These are phyloP conservation scores for Papilio polytes DNA, from an alignment of 1,140 invertebrate genomes.

Conservation along the genomic window DNA sequence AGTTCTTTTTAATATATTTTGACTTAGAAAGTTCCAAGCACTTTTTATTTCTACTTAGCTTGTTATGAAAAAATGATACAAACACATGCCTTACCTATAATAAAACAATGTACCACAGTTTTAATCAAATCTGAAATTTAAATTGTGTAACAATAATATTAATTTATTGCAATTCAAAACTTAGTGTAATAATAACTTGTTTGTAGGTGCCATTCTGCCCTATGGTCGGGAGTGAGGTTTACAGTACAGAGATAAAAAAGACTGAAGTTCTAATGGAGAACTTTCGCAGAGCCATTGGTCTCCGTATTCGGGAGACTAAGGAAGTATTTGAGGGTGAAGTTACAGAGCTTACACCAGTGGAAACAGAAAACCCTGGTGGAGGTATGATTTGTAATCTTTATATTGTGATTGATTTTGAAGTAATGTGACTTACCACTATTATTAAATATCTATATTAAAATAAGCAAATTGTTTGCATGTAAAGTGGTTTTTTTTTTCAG, in stretches of 20 bases:
- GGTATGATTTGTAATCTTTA: conserved; percentile 81
- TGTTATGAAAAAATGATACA: too few species aligned
- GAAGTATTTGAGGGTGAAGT: conserved; percentile 99
- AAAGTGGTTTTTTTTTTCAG: conserved; percentile 74
- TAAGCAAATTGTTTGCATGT: too few species aligned
- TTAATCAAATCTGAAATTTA: neutral
- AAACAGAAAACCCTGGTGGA: conserved; percentile 98
- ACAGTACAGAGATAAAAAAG: conserved; percentile 99
- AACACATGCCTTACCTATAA: too few species aligned
- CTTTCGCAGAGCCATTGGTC: conserved; percentile 98
- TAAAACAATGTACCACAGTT: too few species aligned
- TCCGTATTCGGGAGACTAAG: conserved; percentile 98
- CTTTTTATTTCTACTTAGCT: too few species aligned
- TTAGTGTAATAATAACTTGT: neutral
- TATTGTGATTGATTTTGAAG: too few species aligned
- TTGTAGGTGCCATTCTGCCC: conserved; percentile 96
- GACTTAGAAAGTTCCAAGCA: too few species aligned
- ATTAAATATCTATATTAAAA: too few species aligned
- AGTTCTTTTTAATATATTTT: conserved; percentile 67
- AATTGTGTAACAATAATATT: neutral
- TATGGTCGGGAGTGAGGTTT: conserved; percentile 99
- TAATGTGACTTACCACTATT: too few species aligned
- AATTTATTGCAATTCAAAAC: neutral
- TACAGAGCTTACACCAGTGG: conserved; percentile 97
- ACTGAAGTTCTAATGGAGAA: conserved; percentile 99